Base-by-base conservation (phyloP, 2,797 vertebrate genomes). In the Urophycis tenuis region DNA sequence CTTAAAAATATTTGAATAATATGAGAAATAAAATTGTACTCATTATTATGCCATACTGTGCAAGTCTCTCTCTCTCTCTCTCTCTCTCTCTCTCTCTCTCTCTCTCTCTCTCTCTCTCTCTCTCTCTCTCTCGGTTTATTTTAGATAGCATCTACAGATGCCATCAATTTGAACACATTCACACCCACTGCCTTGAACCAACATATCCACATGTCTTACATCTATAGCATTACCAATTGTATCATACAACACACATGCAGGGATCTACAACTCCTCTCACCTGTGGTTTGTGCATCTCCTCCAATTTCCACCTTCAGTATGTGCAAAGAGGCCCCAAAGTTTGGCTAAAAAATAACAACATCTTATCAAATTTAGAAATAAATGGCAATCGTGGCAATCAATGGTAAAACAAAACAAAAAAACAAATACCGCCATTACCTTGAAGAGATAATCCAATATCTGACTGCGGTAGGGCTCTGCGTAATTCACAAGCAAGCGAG, bases 261-360 rank as follows among this genome's bases (percentile, higher is more conserved):
- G 34, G 4, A 73, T 11, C 30, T 34, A 78, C 85, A 34, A 35
- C 29, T 14, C 10, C 30, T 35, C 71, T 84, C 69, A 99, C 97
- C 97, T 87, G 97, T 99, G 29, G 95, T 95, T 72, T 99, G 98
- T 41, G 95, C 96, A 84, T 99, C 98, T 64, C 98, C 98, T 87
- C 97, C 97, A 31, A 99, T 98, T 89, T 99, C 97, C 36, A 99
- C 97, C 89, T 99, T 99, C 73, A 99, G 93, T 22, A 98, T 97
- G 84, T 99, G 96, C 81, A 99, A 87, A 79, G 96, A 94, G 29
- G 98, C 97, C 85, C 96, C 97, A 80, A 98, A 98, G 88, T 96
- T 95, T 45, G 96, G 97, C 97, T 99, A 87, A 8, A 84, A 81
- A 78, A 1, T 41, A n/a, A n/a, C n/a, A n/a, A n/a, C n/a, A n/a